Evolutionary conservation across 2,113 vertebrate genomes (phyloP), one percentile per base, ranked within the genome.

Genomic region (Oncorhynchus tshawytscha): DNA sequence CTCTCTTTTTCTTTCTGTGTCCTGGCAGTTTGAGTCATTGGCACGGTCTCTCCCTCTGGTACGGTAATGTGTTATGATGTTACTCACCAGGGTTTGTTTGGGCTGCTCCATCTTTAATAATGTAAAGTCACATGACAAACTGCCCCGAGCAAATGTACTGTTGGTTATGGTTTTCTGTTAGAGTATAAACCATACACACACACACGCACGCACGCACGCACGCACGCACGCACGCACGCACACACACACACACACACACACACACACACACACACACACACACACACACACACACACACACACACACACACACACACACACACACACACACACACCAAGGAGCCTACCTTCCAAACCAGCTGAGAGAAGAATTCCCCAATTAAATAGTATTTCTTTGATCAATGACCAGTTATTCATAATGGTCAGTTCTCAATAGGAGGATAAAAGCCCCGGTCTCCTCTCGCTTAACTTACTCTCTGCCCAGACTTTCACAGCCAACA

Each of bases 121-220:
- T 39, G 3, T 84, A 82, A 78, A 86, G 85, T 84, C 80, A 81
- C 51, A 71, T 81, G 2, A 45, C 72, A 74, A 48, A 8, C 78
- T 54, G 71, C 75, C 71, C 60, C 22, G 60, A 80, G 70, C 24
- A 69, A 66, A 54, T 57, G 76, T 81, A 22, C 24, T 77, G 24
- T 75, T 74, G 72, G 69, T 45, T 0, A 45, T 45, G 64, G 39
- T 76, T 81, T 75, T 81, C 72, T 8, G 12, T 54, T 67, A 65
- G 34, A 62, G 45, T 51, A 71, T 51, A 72, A 74, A 78, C 80
- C 25, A 20, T 0, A 72, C 70, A 54, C 70, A 59, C 34, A 48
- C 31, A 9, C 67, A 20, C 49, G 0, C 49, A 71, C 29, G 31
- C 70, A 72, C 70, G 18, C 70, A 59, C 34, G 45, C 31, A 20